Base-by-base conservation (phyloP, 1,140 invertebrate species). In the Dendroctonus valens region DNA sequence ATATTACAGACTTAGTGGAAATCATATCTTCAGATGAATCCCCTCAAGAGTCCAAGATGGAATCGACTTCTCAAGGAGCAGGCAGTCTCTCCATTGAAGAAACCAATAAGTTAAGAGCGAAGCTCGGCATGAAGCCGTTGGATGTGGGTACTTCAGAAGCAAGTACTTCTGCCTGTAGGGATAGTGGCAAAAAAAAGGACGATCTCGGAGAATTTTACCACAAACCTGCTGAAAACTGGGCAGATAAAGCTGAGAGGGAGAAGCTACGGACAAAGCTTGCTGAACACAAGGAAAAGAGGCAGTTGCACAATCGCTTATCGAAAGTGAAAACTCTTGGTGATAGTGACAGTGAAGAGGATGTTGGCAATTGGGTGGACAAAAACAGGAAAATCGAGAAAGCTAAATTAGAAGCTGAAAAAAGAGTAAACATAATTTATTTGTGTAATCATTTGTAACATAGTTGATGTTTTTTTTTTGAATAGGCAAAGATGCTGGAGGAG, bases 401-500 rank as follows among this genome's bases (percentile, higher is more conserved):
- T 70, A 94, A 91, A 69, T 86, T 88, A 68, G 88, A 93, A 74
- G 96, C 96, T 11, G 89, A 91, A 52, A 90, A 93, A 78, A 87
- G 91, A 76, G 94, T 94, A 79, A 64, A 65, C 57, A 49, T 15
- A 55, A 46, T 12, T 46, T 4, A 46, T 46, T 46, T 46, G 44
- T 4, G 12, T 9, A 11, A 11, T 46, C 1, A 14, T 46, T 11
- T 46, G 3, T 1, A 2, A 9, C 44, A 46, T 9, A 46, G 44
- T 26, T 26, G 44, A 46, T 4, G 26, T 26, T 26, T 26, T 26
- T 1, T 26, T 26, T 26, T 26, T 26, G 1, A 26, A n/a, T 75
- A 93, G 90, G 94, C 93, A 44, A 95, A 95, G 80, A 85, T 93
- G 81, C 79, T 98, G 69, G 94, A 97, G 79, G 94, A 98, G 79